Conservation (phyloP, 2,888 invertebrate species). For the Opisthograptis luteolata region DNA sequence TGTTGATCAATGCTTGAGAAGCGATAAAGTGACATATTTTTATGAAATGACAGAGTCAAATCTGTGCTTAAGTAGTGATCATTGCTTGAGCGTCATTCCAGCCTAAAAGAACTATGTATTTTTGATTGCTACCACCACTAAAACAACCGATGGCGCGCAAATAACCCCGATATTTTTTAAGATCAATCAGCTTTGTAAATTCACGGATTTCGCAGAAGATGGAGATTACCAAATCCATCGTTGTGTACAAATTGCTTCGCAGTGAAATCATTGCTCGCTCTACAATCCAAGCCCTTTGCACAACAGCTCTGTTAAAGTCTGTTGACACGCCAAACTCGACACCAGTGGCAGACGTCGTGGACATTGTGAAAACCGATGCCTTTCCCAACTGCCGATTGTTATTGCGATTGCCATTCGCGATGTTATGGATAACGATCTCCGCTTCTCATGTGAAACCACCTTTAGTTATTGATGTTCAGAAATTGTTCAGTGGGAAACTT, state of each 20-base stretch:
- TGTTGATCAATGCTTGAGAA: too few species aligned
- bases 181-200: too few species aligned
- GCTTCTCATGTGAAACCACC: slow-evolving; percentile 11
- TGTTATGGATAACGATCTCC: slow-evolving; percentile 24
- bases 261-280: slow-evolving; percentile 1
- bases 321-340: slow-evolving; percentile 18
- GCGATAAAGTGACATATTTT: too few species aligned
- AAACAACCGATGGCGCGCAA: too few species aligned
- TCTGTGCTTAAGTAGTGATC: too few species aligned
- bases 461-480: neutral
- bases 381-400: slow-evolving; percentile 26
- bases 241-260: slow-evolving; percentile 2
- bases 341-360: slow-evolving; percentile 4
- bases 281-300: slow-evolving; percentile 15
- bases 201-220: neutral
- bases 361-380: slow-evolving; percentile 20
- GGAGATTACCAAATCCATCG: neutral
- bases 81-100: too few species aligned
- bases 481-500: neutral
- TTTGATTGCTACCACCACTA: too few species aligned
- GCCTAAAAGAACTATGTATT: too few species aligned
- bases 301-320: slow-evolving; percentile 11
- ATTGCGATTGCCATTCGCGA: slow-evolving; percentile 1
- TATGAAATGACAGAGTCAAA: too few species aligned
- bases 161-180: too few species aligned